phyloP scores from a whole-genome alignment of 2,888 invertebrate genomes.

The Molanna angustata region DNA sequence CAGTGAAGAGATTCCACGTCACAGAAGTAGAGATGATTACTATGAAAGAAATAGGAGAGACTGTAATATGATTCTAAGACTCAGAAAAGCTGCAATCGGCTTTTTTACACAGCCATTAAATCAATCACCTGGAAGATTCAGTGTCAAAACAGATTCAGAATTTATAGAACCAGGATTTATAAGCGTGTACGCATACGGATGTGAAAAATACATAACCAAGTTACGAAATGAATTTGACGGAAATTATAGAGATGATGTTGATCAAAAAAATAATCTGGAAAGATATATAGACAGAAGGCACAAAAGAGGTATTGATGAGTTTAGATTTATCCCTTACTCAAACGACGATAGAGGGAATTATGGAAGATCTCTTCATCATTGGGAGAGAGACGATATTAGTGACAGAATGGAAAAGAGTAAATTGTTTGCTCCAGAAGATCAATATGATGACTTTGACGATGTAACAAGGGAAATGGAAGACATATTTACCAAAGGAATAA shows the following conservation, averaged over 20 bases:
- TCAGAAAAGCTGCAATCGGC: constrained; percentile 76
- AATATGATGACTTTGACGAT: constrained; percentile 61
- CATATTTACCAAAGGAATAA: constrained; percentile 78
- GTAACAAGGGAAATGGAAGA: constrained; percentile 81
- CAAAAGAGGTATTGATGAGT: constrained; percentile 43
- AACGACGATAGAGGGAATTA: constrained; percentile 33
- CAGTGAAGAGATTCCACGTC: constrained; percentile 45
- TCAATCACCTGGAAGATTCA: constrained; percentile 66
- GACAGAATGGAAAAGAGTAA: constrained; percentile 45
- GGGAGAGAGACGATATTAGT: constrained; percentile 21
- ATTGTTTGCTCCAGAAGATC: constrained; percentile 52
- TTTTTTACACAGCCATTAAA: constrained; percentile 71
- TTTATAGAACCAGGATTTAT: constrained; percentile 83
- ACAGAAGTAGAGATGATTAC: constrained; percentile 43
- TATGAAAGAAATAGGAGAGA: constrained; percentile 48
- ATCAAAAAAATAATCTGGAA: constrained; percentile 24
- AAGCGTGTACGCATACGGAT: constrained; percentile 82
- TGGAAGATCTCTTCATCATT: constrained; percentile 11
- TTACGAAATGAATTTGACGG: constrained; percentile 22
- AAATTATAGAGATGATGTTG: constrained; percentile 18
- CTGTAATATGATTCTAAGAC: constrained; percentile 75
- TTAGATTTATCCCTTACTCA: constrained; percentile 45
- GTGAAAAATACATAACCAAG: constrained; percentile 55
- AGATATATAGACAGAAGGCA: constrained; percentile 29
- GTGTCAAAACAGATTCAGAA: constrained; percentile 76